Evolutionary conservation across 53 echinoderm and acorn worm genomes (phyloP).

Genomic region (Zoroaster sp.): DNA sequence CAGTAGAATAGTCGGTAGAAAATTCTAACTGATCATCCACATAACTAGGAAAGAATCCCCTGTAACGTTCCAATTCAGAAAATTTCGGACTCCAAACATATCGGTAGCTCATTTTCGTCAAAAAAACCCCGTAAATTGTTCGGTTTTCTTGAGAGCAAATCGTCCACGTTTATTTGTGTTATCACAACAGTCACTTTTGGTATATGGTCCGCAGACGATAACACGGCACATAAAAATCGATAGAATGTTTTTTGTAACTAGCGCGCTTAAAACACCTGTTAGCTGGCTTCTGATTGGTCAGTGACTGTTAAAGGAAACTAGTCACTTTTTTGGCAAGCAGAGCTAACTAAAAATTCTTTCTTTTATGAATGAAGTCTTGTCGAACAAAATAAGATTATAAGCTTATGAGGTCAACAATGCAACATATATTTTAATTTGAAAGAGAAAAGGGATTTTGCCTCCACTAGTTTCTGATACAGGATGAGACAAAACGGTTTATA

Average conservation of each 20-base stretch:
- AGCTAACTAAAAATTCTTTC: background rate
- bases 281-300: constrained; percentile 28
- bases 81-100: constrained; percentile 18
- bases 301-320: background rate
- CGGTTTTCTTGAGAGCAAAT: background rate
- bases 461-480: too few relatives aligned
- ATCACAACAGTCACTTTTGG: background rate
- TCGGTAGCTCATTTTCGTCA: background rate
- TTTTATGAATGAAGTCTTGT: background rate
- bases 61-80: constrained; percentile 20
- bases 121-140: background rate
- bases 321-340: background rate
- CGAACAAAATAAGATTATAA: background rate
- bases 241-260: background rate
- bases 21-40: constrained; percentile 20
- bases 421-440: too few relatives aligned
- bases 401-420: too few relatives aligned
- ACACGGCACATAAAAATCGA: background rate
- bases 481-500: too few relatives aligned
- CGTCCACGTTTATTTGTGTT: background rate
- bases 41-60: constrained; percentile 45
- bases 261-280: constrained; percentile 12
- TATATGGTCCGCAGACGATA: constrained; percentile 40
- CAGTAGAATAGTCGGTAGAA: background rate
- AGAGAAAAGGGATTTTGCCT: too few relatives aligned